phyloP scores from a whole-genome alignment of 2,888 invertebrate genomes.

The Sceliomorpha sp. region DNA sequence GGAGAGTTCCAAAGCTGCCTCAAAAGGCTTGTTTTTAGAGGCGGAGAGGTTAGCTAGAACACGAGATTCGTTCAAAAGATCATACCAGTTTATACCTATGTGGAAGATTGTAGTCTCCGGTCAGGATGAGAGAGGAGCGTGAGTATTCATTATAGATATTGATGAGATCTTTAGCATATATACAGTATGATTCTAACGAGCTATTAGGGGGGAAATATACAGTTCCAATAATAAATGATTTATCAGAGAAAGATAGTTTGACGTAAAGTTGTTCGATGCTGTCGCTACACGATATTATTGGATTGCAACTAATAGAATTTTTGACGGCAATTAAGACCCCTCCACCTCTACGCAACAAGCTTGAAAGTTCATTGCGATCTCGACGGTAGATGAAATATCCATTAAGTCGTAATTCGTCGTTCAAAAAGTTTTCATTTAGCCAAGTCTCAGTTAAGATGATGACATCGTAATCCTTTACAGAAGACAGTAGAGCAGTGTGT shows the following conservation, averaged over 20 bases:
- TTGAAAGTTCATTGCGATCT: slow-evolving; percentile 3
- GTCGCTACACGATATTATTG: not conserved
- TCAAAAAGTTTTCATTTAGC: not conserved
- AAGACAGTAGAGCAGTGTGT: not conserved
- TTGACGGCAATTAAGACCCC: slow-evolving; percentile 1
- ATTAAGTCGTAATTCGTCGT: slow-evolving; percentile 1
- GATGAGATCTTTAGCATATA: not conserved
- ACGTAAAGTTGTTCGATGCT: not conserved
- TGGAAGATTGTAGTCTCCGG: too few relatives aligned
- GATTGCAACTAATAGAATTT: not conserved
- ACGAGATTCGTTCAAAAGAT: too few relatives aligned
- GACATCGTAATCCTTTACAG: not conserved
- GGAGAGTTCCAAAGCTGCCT: too few relatives aligned
- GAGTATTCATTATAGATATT: not conserved
- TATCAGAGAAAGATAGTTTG: too few relatives aligned
- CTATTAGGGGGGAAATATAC: too few relatives aligned
- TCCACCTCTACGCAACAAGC: slow-evolving; percentile 1
- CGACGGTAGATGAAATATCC: not conserved
- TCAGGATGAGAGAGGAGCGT: too few relatives aligned
- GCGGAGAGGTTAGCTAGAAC: too few relatives aligned
- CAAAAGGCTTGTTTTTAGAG: too few relatives aligned
- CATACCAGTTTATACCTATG: too few relatives aligned
- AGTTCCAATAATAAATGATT: not conserved
- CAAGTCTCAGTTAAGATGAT: slow-evolving; percentile 3
- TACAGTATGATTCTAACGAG: not conserved